Base-by-base conservation (phyloP, 2,888 invertebrate genomes). In the Cerceris rybyensis region DNA sequence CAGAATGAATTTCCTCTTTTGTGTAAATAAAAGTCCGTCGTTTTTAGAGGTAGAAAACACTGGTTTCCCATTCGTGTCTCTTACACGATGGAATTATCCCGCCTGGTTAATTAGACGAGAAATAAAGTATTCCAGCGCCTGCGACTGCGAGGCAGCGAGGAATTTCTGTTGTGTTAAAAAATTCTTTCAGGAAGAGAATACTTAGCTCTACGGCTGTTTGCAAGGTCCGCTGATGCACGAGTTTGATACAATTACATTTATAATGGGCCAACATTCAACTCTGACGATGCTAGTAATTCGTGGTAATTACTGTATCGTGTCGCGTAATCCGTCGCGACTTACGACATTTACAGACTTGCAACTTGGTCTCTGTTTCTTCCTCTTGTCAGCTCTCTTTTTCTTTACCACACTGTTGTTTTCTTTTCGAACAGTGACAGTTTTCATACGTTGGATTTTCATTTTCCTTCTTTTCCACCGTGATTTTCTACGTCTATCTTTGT, bases 211-310 rank as follows among this genome's bases (percentile, higher is more conserved):
- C 13, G 61, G 59, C 73, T 66, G 77, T 68, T 70, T 73, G 63
- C 83, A 80, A 80, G 78, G 75, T 81, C 78, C 74, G 39, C 16
- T 52, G 64, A 42, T 66, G 68, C 49, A 69, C 70, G 69, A 85
- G 74, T 86, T 85, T 28, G 28, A 87, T 79, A 84, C 80, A 85
- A 87, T 82, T 81, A 82, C 73, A 81, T 84, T 79, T 75, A 70
- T 81, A 86, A 83, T 85, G 76, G 75, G 60, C 77, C 75, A 84
- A 78, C 76, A 80, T 70, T 74, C 74, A 78, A 64, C 66, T 60
- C 71, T 60, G 74, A 64, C 74, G 76, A 67, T 72, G 72, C 75
- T 65, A 76, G 80, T 78, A 82, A 85, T 81, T 86, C 84, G 70
- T 65, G 69, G 79, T 86, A 85, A 86, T 86, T 86, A 84, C 78